These are phyloP conservation scores for Trematomus bernacchii DNA, from an alignment of 2,797 vertebrate genomes.

Conservation along the genomic window DNA sequence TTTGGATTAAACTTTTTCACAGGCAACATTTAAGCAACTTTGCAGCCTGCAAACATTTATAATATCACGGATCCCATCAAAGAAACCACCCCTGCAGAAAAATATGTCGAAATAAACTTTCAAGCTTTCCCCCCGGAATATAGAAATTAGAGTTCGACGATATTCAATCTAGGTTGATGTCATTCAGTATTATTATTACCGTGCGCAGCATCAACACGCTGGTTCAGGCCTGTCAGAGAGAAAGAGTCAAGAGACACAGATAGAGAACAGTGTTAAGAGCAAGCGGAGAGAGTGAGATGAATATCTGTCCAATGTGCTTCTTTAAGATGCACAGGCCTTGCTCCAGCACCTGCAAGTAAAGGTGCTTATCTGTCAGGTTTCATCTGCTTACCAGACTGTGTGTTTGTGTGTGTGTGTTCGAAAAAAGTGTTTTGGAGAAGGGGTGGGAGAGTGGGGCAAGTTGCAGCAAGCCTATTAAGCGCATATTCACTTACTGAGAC, in stretches of 20 bases:
- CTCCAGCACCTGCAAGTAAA: conserved; percentile 67
- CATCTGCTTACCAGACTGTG: conserved; percentile 58
- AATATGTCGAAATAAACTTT: conserved; percentile 15
- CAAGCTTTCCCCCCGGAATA: conserved; percentile 10
- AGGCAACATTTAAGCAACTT: conserved; percentile 13
- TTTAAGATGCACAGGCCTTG: conserved; percentile 65
- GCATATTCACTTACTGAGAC: conserved; percentile 37
- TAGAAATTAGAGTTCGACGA: conserved; percentile 16
- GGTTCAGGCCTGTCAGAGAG: conserved; percentile 23
- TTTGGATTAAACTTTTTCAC: not conserved
- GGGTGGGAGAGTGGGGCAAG: conserved; percentile 47
- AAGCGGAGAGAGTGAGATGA: conserved; percentile 58
- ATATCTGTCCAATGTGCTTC: conserved; percentile 60
- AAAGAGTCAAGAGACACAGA: conserved; percentile 42
- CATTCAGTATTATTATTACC: conserved; percentile 12
- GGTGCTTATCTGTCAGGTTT: conserved; percentile 71
- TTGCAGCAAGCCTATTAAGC: conserved; percentile 58
- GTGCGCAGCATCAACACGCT: conserved; percentile 18
- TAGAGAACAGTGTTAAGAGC: conserved; percentile 34
- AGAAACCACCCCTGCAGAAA: conserved; percentile 12
- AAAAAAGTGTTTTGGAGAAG: conserved; percentile 36
- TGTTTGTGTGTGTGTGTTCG: conserved; percentile 32
- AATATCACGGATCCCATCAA: not conserved
- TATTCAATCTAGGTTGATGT: conserved; percentile 12
- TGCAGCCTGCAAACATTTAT: conserved; percentile 21